A percentile compares a stretch with the other conserved stretches of the same genome.
Evolutionary conservation across 2,888 invertebrate species (phyloP).

Genomic region (Acrobasis suavella): DNA sequence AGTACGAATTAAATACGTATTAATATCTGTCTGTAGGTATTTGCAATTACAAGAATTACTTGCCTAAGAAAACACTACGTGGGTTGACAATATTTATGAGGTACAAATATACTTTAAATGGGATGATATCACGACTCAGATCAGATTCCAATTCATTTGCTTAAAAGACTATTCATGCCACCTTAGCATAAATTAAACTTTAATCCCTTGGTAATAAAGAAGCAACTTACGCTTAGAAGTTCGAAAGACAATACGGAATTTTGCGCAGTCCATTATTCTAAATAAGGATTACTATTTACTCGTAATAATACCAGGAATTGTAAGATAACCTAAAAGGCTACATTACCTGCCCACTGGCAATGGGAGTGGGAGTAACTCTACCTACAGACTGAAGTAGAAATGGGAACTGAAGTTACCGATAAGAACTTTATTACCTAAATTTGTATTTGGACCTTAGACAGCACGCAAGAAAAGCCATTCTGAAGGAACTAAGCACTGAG

Average conservation of each 20-base stretch:
- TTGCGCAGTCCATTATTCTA: slow-evolving; percentile 14
- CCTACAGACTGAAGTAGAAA: neutral
- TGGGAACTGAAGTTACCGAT: neutral
- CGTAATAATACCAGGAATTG: neutral
- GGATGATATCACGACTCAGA: slow-evolving; percentile 25
- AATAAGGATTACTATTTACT: slow-evolving; percentile 20
- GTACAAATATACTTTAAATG: slow-evolving; percentile 26
- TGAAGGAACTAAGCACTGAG: too few species aligned
- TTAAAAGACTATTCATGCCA: slow-evolving; percentile 10
- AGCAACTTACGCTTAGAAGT: neutral
- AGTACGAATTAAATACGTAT: neutral
- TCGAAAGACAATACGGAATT: slow-evolving; percentile 25
- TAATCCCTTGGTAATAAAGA: slow-evolving; percentile 1
- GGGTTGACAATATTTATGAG: slow-evolving; percentile 15
- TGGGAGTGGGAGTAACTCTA: neutral
- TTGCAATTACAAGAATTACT: neutral
- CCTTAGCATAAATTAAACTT: neutral
- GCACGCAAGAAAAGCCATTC: too few species aligned
- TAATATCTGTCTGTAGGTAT: neutral
- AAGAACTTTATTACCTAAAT: too few species aligned
- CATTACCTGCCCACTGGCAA: neutral
- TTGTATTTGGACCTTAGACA: too few species aligned
- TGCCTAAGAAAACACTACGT: neutral
- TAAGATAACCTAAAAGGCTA: neutral
- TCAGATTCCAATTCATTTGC: slow-evolving; percentile 23